Base-by-base conservation (phyloP, 2,113 vertebrate species). In the Lutjanus erythropterus region DNA sequence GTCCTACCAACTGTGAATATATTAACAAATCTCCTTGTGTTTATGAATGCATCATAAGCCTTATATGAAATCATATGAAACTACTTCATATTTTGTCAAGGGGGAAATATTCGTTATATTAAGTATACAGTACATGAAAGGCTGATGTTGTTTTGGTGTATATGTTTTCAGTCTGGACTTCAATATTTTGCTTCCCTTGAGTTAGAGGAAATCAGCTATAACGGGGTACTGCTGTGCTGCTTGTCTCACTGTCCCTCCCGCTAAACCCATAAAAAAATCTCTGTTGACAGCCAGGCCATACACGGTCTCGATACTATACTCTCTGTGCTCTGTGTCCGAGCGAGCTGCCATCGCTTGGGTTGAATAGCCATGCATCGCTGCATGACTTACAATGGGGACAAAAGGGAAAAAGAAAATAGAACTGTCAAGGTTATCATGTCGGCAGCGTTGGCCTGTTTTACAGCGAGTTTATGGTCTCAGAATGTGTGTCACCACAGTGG, bases 371-470 rank as follows among this genome's bases (percentile, higher is more conserved):
- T 35, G 60, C 55, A 53, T 16, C 46, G 66, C 60, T 80, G 75
- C 82, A 69, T 80, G 61, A 80, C 76, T 78, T 49, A 85, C 52
- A 82, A 79, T 67, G 37, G 37, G 66, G 72, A 75, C 61, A 78
- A 73, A 73, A 53, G 52, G 71, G 73, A 81, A 14, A 68, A 75
- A 71, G 66, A 83, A 84, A 86, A 86, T 80, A 81, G 69, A 86
- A 66, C 77, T 78, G 69, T 80, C 81, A 88, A 88, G 88, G 86
- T 86, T 86, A 86, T 88, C 78, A 71, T 84, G 64, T 80, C 19
- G 3, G 37, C 27, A 72, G 42, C 33, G 75, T 59, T 86, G 83
- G 60, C 79, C 83, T 87, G 42, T 81, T 93, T 89, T 80, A 81
- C 46, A 44, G 33, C 59, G 61, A 88, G 70, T 71, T 83, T 75